Base-by-base conservation (phyloP, 2,888 invertebrate genomes). In the Agriotes lineatus region DNA sequence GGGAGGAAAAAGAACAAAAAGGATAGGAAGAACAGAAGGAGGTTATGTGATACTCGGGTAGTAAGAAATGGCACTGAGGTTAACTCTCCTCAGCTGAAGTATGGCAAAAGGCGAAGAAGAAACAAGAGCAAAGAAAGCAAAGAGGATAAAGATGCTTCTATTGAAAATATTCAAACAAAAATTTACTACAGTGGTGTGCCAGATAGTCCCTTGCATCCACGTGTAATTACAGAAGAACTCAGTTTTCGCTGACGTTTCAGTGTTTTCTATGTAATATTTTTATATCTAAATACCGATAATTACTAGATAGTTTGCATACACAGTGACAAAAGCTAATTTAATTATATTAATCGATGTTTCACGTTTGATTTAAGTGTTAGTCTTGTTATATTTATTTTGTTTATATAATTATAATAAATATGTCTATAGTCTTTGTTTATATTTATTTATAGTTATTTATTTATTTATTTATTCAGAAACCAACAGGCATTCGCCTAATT, bases 181-280 rank as follows among this genome's bases (percentile, higher is more conserved):
- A 89, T 88, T 0, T 89, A 88, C 78, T 87, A 86, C 5, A 82
- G 88, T 25, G 84, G 87, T 45, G 86, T 86, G 71, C 86, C 86
- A 68, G 85, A 86, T 67, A 87, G 87, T 78, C 87, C 87, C 0
- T 80, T 88, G 2, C 88, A 89, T 75, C 90, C 89, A 1, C 87
- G 87, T 73, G 86, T 87, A 0, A 89, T 89, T 35, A 87, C 89
- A 0, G 89, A 89, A 76, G 83, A 84, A 70, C 81, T 80, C 67
- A 66, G 69, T 58, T 69, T 69, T 33, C 57, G 30, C 33, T 68
- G n/a, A n/a, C n/a, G n/a, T n/a, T n/a, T n/a, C n/a, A 50, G 44
- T 20, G n/a, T n/a, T n/a, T n/a, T n/a, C n/a, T n/a, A n/a, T n/a
- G n/a, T n/a, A n/a, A n/a, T n/a, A n/a, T n/a, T n/a, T n/a, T n/a